phyloP scores from a whole-genome alignment of 2,797 vertebrate species.

The Paedocypris micromegethes region DNA sequence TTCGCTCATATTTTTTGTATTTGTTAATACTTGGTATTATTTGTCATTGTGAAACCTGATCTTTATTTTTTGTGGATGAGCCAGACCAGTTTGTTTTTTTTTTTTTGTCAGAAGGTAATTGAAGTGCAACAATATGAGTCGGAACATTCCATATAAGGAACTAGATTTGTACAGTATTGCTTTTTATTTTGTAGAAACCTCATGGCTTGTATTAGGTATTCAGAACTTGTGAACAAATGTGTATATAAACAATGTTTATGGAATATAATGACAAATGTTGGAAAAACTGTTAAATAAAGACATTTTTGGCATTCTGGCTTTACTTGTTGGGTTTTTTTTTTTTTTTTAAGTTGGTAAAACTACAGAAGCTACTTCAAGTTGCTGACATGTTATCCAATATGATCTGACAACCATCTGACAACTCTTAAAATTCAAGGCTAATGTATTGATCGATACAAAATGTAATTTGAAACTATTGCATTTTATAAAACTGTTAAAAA shows the following conservation, averaged over 20 bases:
- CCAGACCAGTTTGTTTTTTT: slow-evolving; percentile 49
- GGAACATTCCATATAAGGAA: slow-evolving; percentile 64
- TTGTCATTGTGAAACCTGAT: slow-evolving; percentile 28
- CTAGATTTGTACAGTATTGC: slow-evolving; percentile 50
- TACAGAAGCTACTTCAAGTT: no score
- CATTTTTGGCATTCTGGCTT: no score
- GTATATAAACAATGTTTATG: not conserved
- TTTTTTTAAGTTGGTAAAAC: no score
- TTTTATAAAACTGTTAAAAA: no score
- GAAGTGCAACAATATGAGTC: slow-evolving; percentile 46
- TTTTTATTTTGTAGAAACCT: slow-evolving; percentile 5
- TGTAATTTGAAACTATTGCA: no score
- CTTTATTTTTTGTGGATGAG: slow-evolving; percentile 52
- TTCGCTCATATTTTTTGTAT: slow-evolving; percentile 33
- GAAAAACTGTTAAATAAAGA: not conserved
- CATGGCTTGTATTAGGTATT: not conserved
- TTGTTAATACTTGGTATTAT: slow-evolving; percentile 19
- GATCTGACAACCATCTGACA: slow-evolving; percentile 2
- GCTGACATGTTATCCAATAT: not conserved
- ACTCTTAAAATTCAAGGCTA: no score
- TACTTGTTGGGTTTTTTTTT: not conserved
- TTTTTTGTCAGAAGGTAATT: slow-evolving; percentile 49
- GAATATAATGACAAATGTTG: slow-evolving; percentile 1
- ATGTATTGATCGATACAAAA: no score
- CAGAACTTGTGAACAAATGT: not conserved